Conservation (phyloP, 1,140 invertebrate species). For the Spodoptera frugiperda region DNA sequence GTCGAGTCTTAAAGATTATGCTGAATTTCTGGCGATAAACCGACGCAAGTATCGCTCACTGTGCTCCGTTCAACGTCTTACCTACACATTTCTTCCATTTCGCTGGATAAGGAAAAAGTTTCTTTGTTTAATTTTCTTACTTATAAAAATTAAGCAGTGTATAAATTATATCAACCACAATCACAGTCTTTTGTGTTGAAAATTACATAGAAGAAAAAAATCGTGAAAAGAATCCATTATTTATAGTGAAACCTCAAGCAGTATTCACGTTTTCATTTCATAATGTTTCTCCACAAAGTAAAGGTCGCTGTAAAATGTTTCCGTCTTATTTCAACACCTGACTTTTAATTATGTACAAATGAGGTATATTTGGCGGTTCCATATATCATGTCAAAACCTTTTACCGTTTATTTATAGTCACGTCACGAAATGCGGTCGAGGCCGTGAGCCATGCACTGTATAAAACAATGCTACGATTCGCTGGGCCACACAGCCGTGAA, state of each 20-base stretch:
- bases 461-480: conserved; percentile 45
- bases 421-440: conserved; percentile 48
- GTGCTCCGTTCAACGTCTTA: conserved; percentile 21
- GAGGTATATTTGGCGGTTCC: conserved; percentile 31
- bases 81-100: conserved; percentile 20
- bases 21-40: conserved; percentile 51
- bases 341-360: conserved; percentile 33
- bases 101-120: conserved; percentile 16
- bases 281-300: not conserved
- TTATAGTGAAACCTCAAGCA: conserved; percentile 20
- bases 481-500: conserved; percentile 21
- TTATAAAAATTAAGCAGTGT: conserved; percentile 26
- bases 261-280: not conserved
- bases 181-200: conserved; percentile 17
- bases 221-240: conserved; percentile 10
- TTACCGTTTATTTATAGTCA: conserved; percentile 45
- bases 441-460: conserved; percentile 41
- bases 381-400: conserved; percentile 45
- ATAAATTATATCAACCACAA: conserved; percentile 7
- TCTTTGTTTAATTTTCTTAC: conserved; percentile 10
- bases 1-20: conserved; percentile 54
- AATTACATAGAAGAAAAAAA: conserved; percentile 11
- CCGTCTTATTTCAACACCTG: conserved; percentile 28
- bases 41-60: conserved; percentile 33
- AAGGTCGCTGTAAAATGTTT: not conserved